Conservation (phyloP, 1,140 invertebrate species). For the Alviniconcha marisindica region DNA sequence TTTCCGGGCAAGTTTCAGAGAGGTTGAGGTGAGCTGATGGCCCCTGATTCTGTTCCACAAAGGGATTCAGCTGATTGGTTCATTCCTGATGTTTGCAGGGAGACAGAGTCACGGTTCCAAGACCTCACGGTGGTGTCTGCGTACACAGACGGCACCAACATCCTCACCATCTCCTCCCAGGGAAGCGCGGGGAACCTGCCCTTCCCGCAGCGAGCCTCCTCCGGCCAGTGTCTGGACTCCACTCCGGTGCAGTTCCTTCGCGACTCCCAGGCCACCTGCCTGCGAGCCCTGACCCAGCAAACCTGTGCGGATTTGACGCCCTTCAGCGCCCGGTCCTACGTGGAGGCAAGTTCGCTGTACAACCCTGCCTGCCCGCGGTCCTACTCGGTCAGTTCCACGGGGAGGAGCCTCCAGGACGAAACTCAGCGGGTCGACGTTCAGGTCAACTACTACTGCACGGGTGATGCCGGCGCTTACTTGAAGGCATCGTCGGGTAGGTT, state of each 20-base stretch:
- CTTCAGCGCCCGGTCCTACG: slow-evolving; percentile 53
- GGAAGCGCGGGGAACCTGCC: slow-evolving; percentile 43
- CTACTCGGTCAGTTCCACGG: slow-evolving; percentile 36
- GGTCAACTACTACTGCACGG: slow-evolving; percentile 46
- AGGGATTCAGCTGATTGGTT: too few relatives aligned
- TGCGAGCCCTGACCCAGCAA: slow-evolving; percentile 34
- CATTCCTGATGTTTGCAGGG: too few relatives aligned
- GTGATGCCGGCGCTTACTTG: slow-evolving; percentile 22
- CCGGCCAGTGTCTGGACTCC: slow-evolving; percentile 52
- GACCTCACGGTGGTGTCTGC: slow-evolving; percentile 25
- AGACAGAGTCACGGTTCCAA: slow-evolving; percentile 13
- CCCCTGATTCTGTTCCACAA: too few relatives aligned
- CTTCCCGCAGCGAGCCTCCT: slow-evolving; percentile 50
- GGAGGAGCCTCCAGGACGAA: background rate
- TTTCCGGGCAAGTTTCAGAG: too few relatives aligned
- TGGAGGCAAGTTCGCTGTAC: slow-evolving; percentile 40
- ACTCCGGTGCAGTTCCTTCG: slow-evolving; percentile 57
- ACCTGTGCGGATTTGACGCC: slow-evolving; percentile 43
- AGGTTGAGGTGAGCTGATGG: too few relatives aligned
- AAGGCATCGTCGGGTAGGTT: background rate
- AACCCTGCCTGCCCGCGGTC: slow-evolving; percentile 45
- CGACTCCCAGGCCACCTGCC: slow-evolving; percentile 48
- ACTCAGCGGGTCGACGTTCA: slow-evolving; percentile 29
- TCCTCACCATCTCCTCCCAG: slow-evolving; percentile 39
- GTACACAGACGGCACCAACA: slow-evolving; percentile 51